Percentiles rank a stretch among this genome's conserved stretches.
Conservation (phyloP, 2,113 vertebrate species). For the Psephotus haematonotus region DNA sequence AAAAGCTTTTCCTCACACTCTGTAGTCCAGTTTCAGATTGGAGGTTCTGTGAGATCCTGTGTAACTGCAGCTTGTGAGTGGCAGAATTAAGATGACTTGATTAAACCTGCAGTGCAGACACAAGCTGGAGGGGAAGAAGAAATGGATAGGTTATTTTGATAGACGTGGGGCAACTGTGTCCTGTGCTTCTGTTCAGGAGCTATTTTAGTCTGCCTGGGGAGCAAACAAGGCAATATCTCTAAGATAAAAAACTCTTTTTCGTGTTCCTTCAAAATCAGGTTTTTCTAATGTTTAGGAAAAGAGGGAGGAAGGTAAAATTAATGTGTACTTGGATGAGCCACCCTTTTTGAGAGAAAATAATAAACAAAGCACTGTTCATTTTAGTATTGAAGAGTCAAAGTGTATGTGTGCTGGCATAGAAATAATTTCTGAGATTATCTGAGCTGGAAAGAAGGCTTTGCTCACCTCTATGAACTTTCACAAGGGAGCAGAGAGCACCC, state of each 20-base stretch:
- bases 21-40: not conserved
- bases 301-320: not conserved
- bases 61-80: not conserved
- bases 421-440: not conserved
- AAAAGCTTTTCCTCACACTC: not conserved
- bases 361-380: not conserved
- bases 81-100: not conserved
- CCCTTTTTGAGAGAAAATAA: not conserved
- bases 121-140: not conserved
- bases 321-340: not conserved
- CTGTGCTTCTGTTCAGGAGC: not conserved
- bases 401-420: not conserved
- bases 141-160: not conserved
- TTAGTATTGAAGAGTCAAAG: not conserved
- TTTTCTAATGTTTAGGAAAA: not conserved
- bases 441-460: not conserved
- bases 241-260: not conserved
- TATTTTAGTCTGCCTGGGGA: constrained; percentile 10
- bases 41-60: not conserved
- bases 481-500: not conserved
- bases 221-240: not conserved
- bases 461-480: not conserved
- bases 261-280: not conserved
- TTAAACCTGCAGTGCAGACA: not conserved
- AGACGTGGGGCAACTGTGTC: not conserved